Evolutionary conservation across 2,113 vertebrate species (phyloP).

Genomic region (Malurus alboscapulatus): DNA sequence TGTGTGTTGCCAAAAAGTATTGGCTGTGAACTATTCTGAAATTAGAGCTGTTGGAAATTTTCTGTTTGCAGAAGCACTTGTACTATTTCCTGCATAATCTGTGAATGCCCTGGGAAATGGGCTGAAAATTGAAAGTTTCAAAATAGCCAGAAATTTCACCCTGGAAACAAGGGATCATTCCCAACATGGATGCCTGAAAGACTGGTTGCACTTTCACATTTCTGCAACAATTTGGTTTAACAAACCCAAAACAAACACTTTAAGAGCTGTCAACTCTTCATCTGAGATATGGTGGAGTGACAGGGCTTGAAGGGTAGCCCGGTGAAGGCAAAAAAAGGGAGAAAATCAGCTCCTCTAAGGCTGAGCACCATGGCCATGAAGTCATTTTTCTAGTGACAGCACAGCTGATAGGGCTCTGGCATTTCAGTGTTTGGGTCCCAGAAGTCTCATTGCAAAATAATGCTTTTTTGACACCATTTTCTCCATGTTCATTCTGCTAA

Average conservation of each 20-base stretch:
- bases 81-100: neutral
- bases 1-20: neutral
- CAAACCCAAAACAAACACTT: neutral
- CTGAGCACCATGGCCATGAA: neutral
- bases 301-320: neutral
- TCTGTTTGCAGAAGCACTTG: conserved; percentile 4
- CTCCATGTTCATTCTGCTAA: neutral
- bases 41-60: neutral
- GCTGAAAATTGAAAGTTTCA: neutral
- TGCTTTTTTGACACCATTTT: neutral
- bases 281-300: neutral
- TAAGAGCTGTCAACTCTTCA: neutral
- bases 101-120: neutral
- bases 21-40: neutral
- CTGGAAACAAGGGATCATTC: neutral
- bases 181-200: neutral
- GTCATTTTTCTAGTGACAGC: neutral
- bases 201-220: neutral
- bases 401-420: neutral
- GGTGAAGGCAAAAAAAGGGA: neutral
- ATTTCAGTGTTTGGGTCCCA: neutral
- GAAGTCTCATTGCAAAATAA: neutral
- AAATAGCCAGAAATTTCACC: neutral
- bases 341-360: neutral
- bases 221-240: neutral